Evolutionary conservation across 2,888 invertebrate species (phyloP).

Genomic region (Meteorus colon): DNA sequence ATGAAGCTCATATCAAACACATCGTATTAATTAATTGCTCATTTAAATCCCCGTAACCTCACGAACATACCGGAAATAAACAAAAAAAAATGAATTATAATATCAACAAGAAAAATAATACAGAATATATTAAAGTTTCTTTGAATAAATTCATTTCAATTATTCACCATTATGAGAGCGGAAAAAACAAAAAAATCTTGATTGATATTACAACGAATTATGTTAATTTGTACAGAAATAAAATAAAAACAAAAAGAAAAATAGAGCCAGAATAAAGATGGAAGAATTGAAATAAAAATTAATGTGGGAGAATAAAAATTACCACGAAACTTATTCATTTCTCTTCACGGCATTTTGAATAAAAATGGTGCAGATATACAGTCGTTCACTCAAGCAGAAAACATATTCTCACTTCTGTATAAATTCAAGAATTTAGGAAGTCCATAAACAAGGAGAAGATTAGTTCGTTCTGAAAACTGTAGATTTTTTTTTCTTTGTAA

Average conservation of each 20-base stretch:
- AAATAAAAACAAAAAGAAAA: not conserved
- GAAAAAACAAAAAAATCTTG: slow-evolving; percentile 7
- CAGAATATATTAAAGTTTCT: not conserved
- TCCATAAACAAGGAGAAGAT: too few species aligned
- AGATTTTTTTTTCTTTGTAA: too few species aligned
- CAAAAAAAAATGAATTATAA: not conserved
- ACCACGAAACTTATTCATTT: not conserved
- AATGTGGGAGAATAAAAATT: slow-evolving; percentile 11
- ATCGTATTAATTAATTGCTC: slow-evolving; percentile 4
- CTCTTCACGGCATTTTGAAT: too few species aligned
- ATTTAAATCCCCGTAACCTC: not conserved
- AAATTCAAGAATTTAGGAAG: too few species aligned
- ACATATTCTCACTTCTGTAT: too few species aligned
- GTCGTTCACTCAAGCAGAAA: too few species aligned
- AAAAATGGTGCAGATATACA: too few species aligned
- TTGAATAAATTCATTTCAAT: slow-evolving; percentile 8
- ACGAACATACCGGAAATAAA: not conserved
- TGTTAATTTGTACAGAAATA: not conserved
- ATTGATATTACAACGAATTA: not conserved
- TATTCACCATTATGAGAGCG: not conserved
- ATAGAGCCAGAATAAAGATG: not conserved
- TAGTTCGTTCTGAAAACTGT: too few species aligned
- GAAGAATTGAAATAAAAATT: not conserved
- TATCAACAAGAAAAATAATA: not conserved
- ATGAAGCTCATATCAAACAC: not conserved